Evolutionary conservation across 2,113 vertebrate species (phyloP).

Genomic region (Phalacrocorax pelagicus): DNA sequence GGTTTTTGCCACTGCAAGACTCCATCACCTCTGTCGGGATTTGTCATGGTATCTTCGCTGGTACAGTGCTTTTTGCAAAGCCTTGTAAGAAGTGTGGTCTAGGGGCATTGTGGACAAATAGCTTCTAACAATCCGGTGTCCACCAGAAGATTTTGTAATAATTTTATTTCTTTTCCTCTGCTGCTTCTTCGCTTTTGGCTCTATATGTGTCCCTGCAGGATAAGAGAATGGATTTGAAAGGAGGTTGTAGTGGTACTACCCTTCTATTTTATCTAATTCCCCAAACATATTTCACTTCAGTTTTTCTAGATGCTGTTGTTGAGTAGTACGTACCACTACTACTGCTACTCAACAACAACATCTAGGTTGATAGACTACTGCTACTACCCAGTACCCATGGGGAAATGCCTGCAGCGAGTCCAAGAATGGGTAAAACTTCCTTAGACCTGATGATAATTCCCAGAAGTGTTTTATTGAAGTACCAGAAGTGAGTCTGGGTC

Average conservation of each 20-base stretch:
- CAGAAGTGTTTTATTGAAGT: not conserved
- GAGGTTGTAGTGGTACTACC: not conserved
- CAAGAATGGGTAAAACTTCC: not conserved
- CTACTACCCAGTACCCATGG: too few species aligned
- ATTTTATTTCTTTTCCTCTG: not conserved
- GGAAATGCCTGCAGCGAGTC: not conserved
- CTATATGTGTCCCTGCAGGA: rapidly evolving
- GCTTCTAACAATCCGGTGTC: not conserved
- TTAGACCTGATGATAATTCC: not conserved
- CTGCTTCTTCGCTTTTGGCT: not conserved
- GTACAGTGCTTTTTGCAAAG: not conserved
- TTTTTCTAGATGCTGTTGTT: not conserved
- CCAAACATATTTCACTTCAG: not conserved
- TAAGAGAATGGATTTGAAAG: not conserved
- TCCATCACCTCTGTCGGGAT: not conserved
- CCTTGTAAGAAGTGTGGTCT: not conserved
- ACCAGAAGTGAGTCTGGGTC: not conserved
- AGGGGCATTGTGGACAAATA: not conserved
- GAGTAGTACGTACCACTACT: not conserved
- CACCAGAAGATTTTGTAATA: not conserved
- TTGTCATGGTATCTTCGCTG: not conserved
- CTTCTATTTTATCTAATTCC: not conserved
- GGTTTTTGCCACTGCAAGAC: not conserved
- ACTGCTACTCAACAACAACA: too few species aligned
- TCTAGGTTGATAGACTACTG: too few species aligned